These are phyloP conservation scores for Oceanites oceanicus DNA, from an alignment of 2,113 vertebrate genomes.

Conservation along the genomic window DNA sequence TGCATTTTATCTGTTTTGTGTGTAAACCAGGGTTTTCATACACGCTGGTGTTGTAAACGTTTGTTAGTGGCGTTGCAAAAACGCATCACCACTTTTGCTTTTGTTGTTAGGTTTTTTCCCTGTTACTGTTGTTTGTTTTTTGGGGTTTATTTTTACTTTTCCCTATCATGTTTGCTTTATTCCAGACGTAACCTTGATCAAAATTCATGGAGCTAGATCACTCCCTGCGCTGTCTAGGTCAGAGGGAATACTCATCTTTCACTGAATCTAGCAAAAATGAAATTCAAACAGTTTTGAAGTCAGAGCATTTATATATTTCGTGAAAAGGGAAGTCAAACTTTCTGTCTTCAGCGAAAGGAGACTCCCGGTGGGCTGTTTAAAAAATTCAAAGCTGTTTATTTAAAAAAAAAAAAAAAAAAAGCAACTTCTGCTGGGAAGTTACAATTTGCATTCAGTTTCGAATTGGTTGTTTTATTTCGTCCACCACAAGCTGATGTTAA, in stretches of 20 bases:
- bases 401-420: no score
- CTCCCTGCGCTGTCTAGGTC: accelerated
- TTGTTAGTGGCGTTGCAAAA: background rate
- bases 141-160: background rate
- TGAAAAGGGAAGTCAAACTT: background rate
- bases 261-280: background rate
- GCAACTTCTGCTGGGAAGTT: background rate
- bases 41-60: background rate
- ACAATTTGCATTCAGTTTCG: background rate
- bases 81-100: background rate
- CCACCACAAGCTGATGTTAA: background rate
- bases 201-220: background rate
- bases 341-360: background rate
- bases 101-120: background rate
- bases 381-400: background rate
- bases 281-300: background rate
- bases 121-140: background rate
- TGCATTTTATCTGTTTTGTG: background rate
- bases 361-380: accelerated
- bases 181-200: background rate
- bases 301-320: background rate
- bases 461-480: background rate
- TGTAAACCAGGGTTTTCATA: background rate
- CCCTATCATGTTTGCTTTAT: background rate
- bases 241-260: background rate